These are phyloP conservation scores for Linnaemya vulpina DNA, from an alignment of 2,888 invertebrate species.

Conservation along the genomic window DNA sequence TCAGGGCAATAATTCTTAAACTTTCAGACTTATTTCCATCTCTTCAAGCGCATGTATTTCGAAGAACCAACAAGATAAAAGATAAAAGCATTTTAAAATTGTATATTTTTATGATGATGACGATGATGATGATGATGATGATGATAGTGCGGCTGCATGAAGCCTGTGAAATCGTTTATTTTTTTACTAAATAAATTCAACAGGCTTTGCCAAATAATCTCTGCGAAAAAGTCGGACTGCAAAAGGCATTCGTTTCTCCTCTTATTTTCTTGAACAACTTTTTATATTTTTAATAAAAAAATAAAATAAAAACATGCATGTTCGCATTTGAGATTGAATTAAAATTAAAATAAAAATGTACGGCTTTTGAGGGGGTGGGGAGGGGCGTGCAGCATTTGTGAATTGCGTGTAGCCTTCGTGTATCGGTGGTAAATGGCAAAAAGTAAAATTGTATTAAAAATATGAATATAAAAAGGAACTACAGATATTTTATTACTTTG, in stretches of 20 bases:
- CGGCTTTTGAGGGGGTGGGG: constrained; percentile 4
- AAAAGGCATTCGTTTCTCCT: neutral
- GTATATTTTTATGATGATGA: neutral
- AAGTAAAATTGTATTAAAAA: constrained; percentile 1
- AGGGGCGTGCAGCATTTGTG: constrained; percentile 4
- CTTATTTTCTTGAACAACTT: neutral
- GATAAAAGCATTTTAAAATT: neutral
- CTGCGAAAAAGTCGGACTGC: constrained; percentile 23
- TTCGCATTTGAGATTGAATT: constrained; percentile 41
- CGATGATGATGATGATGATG: no score
- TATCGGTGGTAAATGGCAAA: constrained; percentile 22
- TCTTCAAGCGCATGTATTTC: no score
- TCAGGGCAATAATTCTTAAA: no score
- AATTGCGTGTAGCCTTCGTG: constrained; percentile 13
- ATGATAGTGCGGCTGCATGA: neutral
- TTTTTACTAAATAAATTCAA: constrained; percentile 63
- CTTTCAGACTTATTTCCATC: no score
- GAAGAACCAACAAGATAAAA: no score
- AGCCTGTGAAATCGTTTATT: constrained; percentile 1
- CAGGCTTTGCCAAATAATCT: constrained; percentile 54
- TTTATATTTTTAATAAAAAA: neutral
- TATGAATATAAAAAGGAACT: neutral
- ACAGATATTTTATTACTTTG: constrained; percentile 21
- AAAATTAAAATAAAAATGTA: constrained; percentile 25
- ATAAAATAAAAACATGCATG: constrained; percentile 10